Evolutionary conservation across 2,888 invertebrate species (phyloP).

Genomic region (Pharmacophagus antenor): DNA sequence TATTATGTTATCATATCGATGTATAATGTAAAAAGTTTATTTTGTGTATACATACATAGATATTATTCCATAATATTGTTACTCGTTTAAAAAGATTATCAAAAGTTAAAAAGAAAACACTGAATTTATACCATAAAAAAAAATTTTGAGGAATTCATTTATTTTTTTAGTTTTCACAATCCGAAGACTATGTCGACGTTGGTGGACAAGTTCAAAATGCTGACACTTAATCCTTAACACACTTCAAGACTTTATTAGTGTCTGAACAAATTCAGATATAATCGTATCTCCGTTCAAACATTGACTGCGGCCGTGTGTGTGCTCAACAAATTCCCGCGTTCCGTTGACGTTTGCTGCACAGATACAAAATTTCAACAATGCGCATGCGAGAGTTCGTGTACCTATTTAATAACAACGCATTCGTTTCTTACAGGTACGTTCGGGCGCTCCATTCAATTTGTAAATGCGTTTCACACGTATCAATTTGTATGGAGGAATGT

Average conservation of each 20-base stretch:
- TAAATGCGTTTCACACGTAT: neutral
- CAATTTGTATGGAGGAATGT: too few species aligned
- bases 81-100: too few species aligned
- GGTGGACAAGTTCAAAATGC: neutral
- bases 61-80: too few species aligned
- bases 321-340: conserved; percentile 21
- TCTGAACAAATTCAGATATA: conserved; percentile 19
- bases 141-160: too few species aligned
- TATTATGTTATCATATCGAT: too few species aligned
- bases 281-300: conserved; percentile 19
- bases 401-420: conserved; percentile 7
- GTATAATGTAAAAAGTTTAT: too few species aligned
- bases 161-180: too few species aligned
- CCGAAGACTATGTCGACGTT: too few species aligned
- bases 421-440: conserved; percentile 22
- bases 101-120: too few species aligned
- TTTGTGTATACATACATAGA: too few species aligned
- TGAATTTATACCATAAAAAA: too few species aligned
- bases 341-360: neutral
- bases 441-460: neutral
- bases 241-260: conserved; percentile 15
- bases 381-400: neutral
- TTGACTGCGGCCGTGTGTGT: conserved; percentile 20
- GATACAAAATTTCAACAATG: neutral
- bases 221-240: neutral